Percentiles rank a stretch among this genome's conserved stretches.
Conservation (phyloP, 1,140 invertebrate species). For the Olivierus martensii region DNA sequence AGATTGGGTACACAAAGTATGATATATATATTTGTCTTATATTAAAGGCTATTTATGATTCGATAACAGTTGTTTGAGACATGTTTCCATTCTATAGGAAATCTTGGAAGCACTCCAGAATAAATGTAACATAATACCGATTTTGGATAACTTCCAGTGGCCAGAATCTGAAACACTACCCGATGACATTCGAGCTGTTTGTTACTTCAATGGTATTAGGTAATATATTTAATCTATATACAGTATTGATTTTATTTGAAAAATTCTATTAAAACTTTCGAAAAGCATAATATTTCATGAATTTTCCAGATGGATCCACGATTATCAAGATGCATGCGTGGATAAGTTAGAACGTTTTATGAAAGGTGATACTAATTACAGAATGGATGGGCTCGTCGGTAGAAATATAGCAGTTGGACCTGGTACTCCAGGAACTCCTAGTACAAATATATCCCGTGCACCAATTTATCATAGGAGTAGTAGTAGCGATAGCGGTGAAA, state of each 20-base stretch:
- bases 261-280: background rate
- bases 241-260: too few species aligned
- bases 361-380: conserved; percentile 28
- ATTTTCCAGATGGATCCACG: conserved; percentile 78
- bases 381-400: conserved; percentile 3
- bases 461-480: conserved; percentile 1
- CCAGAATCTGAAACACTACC: conserved; percentile 84
- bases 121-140: conserved; percentile 97
- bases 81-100: conserved; percentile 47
- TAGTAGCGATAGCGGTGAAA: conserved; percentile 5
- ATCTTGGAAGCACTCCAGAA: conserved; percentile 89
- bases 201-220: conserved; percentile 86
- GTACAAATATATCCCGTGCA: background rate
- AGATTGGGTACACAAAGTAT: conserved; percentile 96
- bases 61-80: too few species aligned
- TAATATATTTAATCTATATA: conserved; percentile 24
- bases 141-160: conserved; percentile 95
- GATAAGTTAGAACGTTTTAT: conserved; percentile 80
- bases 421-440: background rate
- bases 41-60: too few species aligned
- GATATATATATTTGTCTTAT: too few species aligned
- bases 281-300: background rate
- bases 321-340: conserved; percentile 98
- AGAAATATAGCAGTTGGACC: conserved; percentile 1
- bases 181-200: conserved; percentile 91